Conservation (phyloP, 2,888 invertebrate genomes). For the Caenorhabditis auriculariae region DNA sequence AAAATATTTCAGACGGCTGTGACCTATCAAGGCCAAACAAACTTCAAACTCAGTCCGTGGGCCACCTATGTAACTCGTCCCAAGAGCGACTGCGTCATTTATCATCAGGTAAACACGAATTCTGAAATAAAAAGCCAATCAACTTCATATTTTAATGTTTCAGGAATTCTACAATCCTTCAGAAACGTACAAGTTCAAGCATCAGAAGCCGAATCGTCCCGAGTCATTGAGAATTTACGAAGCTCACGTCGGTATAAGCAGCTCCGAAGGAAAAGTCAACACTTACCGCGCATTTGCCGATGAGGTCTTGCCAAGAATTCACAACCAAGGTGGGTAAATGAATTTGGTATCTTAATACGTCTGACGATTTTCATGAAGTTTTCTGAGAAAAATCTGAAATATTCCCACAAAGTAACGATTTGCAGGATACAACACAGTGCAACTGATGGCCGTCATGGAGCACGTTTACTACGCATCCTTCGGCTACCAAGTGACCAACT, state of each 20-base stretch:
- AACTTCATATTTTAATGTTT: not conserved
- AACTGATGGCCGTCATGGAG: constrained; percentile 99
- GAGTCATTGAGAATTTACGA: constrained; percentile 89
- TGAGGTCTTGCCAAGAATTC: constrained; percentile 86
- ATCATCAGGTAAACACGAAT: constrained; percentile 80
- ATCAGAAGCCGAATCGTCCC: constrained; percentile 70
- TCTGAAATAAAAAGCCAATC: too few species aligned
- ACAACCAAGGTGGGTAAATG: constrained; percentile 80
- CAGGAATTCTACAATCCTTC: constrained; percentile 67
- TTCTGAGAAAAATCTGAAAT: not conserved
- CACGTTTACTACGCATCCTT: constrained; percentile 99
- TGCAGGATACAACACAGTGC: constrained; percentile 89
- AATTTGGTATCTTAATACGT: too few species aligned
- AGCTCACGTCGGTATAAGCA: constrained; percentile 95
- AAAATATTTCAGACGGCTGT: constrained; percentile 76
- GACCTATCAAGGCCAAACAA: constrained; percentile 74
- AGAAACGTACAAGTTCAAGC: constrained; percentile 76
- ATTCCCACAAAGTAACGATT: too few species aligned
- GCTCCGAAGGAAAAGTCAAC: constrained; percentile 79
- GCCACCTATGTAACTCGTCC: constrained; percentile 84
- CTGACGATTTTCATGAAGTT: too few species aligned
- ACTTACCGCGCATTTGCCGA: constrained; percentile 86
- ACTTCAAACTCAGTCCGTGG: constrained; percentile 92
- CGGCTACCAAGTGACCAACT: constrained; percentile 90
- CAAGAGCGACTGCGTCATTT: constrained; percentile 78